These are phyloP conservation scores for Thalassarche chlororhynchos DNA, from an alignment of 2,113 vertebrate genomes.

Conservation along the genomic window DNA sequence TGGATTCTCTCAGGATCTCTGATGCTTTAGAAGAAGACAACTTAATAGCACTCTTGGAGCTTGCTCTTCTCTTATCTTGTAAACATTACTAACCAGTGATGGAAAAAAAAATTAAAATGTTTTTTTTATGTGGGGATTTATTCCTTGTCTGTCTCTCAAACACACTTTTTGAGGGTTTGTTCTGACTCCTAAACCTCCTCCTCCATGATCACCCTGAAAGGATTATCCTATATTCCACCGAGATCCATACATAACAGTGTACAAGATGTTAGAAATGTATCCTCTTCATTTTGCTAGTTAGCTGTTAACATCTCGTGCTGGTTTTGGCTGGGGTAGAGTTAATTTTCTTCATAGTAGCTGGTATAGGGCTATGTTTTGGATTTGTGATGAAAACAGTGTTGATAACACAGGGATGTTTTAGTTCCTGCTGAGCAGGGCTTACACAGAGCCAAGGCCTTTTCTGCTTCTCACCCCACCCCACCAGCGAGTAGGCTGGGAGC, in stretches of 20 bases:
- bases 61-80: not conserved
- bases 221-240: not conserved
- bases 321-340: too few species aligned
- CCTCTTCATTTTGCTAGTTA: not conserved
- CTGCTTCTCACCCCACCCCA: too few species aligned
- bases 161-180: not conserved
- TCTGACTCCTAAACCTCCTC: not conserved
- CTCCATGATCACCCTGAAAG: not conserved
- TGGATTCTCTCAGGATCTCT: not conserved
- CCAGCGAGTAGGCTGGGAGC: too few species aligned
- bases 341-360: too few species aligned
- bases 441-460: too few species aligned
- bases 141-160: not conserved
- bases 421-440: too few species aligned
- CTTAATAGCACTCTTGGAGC: not conserved
- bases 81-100: not conserved
- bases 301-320: not conserved
- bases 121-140: not conserved
- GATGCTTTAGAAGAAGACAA: not conserved
- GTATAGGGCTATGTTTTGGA: too few species aligned
- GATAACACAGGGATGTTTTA: too few species aligned
- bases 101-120: not conserved
- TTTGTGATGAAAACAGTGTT: too few species aligned
- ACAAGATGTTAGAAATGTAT: not conserved
- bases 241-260: not conserved